phyloP scores from a whole-genome alignment of 1,140 invertebrate genomes.

The Hypothenemus hampei region DNA sequence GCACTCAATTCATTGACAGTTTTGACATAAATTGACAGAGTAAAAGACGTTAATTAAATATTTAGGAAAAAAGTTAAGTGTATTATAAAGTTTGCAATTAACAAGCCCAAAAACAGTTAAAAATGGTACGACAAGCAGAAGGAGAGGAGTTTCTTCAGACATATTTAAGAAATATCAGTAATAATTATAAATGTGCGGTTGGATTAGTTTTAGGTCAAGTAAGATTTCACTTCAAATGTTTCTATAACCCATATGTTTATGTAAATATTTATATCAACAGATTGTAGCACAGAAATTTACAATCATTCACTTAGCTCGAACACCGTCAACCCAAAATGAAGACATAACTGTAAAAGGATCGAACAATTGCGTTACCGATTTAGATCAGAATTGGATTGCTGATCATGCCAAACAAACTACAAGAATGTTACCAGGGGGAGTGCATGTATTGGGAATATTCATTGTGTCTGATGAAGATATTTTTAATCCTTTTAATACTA shows the following conservation, averaged over 20 bases:
- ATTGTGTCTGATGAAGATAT: conserved; percentile 59
- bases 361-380: conserved; percentile 42
- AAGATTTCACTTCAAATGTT: conserved; percentile 15
- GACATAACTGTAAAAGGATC: conserved; percentile 36
- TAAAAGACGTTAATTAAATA: too few relatives aligned
- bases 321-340: conserved; percentile 51
- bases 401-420: conserved; percentile 69
- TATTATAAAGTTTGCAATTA: too few relatives aligned
- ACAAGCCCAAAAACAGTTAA: too few relatives aligned
- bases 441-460: conserved; percentile 65
- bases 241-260: not conserved
- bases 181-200: conserved; percentile 53
- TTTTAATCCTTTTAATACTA: conserved; percentile 51
- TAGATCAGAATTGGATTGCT: conserved; percentile 58
- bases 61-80: too few relatives aligned
- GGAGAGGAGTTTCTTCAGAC: conserved; percentile 47
- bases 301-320: conserved; percentile 66
- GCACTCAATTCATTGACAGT: too few relatives aligned
- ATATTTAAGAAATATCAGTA: conserved; percentile 47
- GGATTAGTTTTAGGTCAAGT: conserved; percentile 67
- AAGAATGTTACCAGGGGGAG: conserved; percentile 76
- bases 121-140: conserved; percentile 49
- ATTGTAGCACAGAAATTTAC: conserved; percentile 58
- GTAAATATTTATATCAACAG: conserved; percentile 47
- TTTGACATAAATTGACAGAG: too few relatives aligned